Conservation (phyloP, 2,797 vertebrate genomes). For the Scomberomorus guttatus region DNA sequence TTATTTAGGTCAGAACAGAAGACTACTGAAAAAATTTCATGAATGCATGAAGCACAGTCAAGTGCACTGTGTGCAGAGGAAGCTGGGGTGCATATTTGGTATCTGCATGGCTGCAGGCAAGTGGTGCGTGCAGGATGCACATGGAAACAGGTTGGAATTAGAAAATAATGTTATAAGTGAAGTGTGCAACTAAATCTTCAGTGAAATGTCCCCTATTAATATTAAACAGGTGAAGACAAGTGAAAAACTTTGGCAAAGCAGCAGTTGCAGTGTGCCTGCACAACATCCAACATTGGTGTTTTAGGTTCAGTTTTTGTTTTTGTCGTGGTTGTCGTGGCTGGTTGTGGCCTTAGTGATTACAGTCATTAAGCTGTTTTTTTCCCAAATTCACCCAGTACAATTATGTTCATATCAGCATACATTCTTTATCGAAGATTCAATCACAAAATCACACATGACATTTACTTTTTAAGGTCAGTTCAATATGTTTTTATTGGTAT, state of each 20-base stretch:
- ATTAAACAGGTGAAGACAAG: neutral
- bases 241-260: neutral
- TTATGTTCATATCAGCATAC: neutral
- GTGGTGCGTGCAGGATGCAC: neutral
- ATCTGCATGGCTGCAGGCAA: neutral
- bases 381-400: neutral
- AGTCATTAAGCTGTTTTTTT: neutral
- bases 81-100: neutral
- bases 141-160: neutral
- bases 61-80: neutral
- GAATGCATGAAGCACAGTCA: neutral
- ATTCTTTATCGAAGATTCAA: neutral
- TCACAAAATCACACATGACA: conserved; percentile 2
- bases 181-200: neutral
- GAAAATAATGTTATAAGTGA: neutral
- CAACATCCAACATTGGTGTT: neutral
- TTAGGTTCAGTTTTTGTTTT: neutral
- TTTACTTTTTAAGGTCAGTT: neutral
- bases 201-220: neutral
- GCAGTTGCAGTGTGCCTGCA: neutral
- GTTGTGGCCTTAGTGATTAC: neutral
- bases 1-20: conserved; percentile 9
- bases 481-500: neutral
- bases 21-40: neutral
- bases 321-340: no score